Percentiles rank a stretch among this genome's conserved stretches.
Evolutionary conservation across 2,113 vertebrate genomes (phyloP).

Genomic region (Pandion haliaetus): DNA sequence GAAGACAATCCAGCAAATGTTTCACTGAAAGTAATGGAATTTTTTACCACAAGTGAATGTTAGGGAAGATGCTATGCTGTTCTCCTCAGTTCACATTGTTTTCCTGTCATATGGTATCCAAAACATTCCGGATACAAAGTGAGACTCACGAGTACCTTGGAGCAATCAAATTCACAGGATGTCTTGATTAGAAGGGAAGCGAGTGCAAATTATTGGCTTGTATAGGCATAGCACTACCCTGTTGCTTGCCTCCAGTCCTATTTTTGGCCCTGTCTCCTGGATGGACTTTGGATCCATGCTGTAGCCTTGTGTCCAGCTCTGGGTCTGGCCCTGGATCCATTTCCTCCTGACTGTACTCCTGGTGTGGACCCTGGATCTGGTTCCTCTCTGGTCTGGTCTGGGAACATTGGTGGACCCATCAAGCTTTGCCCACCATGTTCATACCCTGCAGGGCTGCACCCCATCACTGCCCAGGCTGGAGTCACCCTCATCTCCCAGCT

Average conservation of each 20-base stretch:
- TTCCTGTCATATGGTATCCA: neutral
- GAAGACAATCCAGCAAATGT: neutral
- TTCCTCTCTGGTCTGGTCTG: neutral
- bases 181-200: neutral
- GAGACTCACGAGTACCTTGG: neutral
- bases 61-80: neutral
- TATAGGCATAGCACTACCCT: neutral
- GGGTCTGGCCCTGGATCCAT: neutral
- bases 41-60: neutral
- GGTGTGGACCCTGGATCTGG: neutral
- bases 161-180: neutral
- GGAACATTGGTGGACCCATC: neutral
- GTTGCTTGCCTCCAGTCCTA: fast-evolving
- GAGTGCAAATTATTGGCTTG: neutral
- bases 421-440: neutral
- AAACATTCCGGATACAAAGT: neutral
- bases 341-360: neutral
- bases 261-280: neutral
- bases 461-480: neutral
- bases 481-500: neutral
- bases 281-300: neutral
- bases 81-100: neutral
- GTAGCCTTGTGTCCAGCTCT: neutral
- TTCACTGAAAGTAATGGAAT: neutral
- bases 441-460: neutral